A percentile compares a stretch with the other conserved stretches of the same genome.
Conservation (phyloP, 2,888 invertebrate genomes). For the Spatulosminthurus flaviceps region DNA sequence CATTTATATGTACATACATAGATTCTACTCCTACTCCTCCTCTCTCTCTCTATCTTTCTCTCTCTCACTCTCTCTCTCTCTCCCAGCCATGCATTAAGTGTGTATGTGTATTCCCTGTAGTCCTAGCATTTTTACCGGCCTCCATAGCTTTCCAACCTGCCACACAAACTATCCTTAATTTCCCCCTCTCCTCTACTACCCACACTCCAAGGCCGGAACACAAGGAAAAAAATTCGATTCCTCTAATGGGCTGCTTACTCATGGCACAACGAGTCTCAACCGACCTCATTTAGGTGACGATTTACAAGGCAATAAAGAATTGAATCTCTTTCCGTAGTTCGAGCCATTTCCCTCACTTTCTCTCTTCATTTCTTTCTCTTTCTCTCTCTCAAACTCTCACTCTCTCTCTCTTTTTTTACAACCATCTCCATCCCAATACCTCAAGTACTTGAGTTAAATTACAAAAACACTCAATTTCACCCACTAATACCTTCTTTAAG, state of each 20-base stretch:
- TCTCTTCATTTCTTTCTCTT: not conserved
- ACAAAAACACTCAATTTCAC: too few relatives aligned
- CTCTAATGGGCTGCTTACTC: conserved; percentile 30
- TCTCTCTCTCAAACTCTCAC: not conserved
- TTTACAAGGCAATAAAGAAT: conserved; percentile 45
- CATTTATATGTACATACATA: not conserved
- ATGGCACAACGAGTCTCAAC: conserved; percentile 6
- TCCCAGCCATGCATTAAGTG: not conserved
- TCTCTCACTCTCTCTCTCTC: not conserved
- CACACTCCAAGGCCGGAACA: not conserved
- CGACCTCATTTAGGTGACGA: conserved; percentile 41
- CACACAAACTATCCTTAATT: conserved; percentile 32
- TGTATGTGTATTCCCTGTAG: not conserved
- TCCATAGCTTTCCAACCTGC: conserved; percentile 2
- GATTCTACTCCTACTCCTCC: not conserved
- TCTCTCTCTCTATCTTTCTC: not conserved
- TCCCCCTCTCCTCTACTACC: not conserved
- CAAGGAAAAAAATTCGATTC: conserved; percentile 11
- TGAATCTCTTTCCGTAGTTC: conserved; percentile 10
- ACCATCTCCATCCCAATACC: too few relatives aligned
- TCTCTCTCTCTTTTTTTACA: not conserved
- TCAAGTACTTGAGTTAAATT: too few relatives aligned
- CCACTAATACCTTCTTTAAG: too few relatives aligned
- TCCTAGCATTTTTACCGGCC: not conserved
- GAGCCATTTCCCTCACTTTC: not conserved